Evolutionary conservation across 2,888 invertebrate species (phyloP).

Genomic region (Agrotis exclamationis): DNA sequence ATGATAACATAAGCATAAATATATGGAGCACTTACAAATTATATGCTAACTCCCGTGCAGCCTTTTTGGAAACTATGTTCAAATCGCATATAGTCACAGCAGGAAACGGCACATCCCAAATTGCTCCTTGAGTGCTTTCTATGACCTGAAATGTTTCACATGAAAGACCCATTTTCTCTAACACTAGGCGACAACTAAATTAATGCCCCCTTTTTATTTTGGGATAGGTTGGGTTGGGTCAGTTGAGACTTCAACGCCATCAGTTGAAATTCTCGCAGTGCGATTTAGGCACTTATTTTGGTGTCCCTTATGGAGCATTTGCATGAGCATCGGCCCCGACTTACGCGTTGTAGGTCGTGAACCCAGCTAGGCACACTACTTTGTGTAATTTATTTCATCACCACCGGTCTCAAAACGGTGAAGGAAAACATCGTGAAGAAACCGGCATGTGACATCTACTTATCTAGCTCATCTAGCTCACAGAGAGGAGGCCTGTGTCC

Average conservation of each 20-base stretch:
- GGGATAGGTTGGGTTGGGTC: neutral
- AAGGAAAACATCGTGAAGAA: too few species aligned
- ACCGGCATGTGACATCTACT: too few species aligned
- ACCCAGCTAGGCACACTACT: too few species aligned
- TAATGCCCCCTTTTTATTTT: neutral
- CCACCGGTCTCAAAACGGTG: too few species aligned
- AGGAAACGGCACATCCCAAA: slow-evolving; percentile 93
- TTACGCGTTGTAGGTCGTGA: too few species aligned
- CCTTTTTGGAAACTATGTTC: slow-evolving; percentile 90
- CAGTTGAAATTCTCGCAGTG: neutral
- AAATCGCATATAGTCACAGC: slow-evolving; percentile 92
- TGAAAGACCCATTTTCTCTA: neutral
- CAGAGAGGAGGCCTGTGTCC: too few species aligned
- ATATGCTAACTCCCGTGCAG: slow-evolving; percentile 82
- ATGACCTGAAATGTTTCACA: slow-evolving; percentile 80
- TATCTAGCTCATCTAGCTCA: too few species aligned
- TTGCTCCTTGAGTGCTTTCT: slow-evolving; percentile 92
- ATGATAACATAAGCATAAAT: neutral
- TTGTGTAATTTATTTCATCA: too few species aligned
- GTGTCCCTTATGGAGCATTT: too few species aligned
- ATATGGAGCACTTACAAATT: slow-evolving; percentile 86
- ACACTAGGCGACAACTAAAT: neutral
- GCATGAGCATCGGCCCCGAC: too few species aligned
- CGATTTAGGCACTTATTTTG: neutral
- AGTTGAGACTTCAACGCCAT: neutral